Evolutionary conservation across 2,113 vertebrate genomes (phyloP).

Genomic region (Bos indicus): DNA sequence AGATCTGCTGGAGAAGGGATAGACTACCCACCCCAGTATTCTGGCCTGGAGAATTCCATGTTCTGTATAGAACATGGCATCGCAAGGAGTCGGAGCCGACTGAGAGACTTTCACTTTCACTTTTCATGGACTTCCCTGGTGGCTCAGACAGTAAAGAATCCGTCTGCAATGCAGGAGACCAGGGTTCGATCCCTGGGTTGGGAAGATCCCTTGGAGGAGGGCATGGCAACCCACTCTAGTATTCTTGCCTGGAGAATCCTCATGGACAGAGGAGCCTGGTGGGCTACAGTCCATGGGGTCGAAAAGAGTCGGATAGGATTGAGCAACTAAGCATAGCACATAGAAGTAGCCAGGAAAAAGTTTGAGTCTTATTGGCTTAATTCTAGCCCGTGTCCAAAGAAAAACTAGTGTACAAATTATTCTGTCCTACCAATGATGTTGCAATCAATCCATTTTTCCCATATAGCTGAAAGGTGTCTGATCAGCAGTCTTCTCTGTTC

Average conservation of each 20-base stretch:
- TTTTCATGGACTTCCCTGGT: not conserved
- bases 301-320: not conserved
- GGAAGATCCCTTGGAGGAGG: not conserved
- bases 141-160: not conserved
- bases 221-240: not conserved
- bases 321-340: not conserved
- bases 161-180: not conserved
- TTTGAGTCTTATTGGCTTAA: conserved; percentile 15
- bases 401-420: not conserved
- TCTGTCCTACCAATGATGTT: not conserved
- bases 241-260: not conserved
- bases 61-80: too few relatives aligned
- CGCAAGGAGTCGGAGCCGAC: too few relatives aligned
- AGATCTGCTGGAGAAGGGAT: too few relatives aligned
- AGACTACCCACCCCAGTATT: too few relatives aligned
- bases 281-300: not conserved
- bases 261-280: not conserved
- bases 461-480: not conserved
- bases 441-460: conserved; percentile 38
- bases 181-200: not conserved
- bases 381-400: conserved; percentile 22
- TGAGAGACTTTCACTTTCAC: too few relatives aligned
- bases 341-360: not conserved
- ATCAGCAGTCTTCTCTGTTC: conserved; percentile 19
- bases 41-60: too few relatives aligned